Conservation (phyloP, 37 sponge, comb jelly and placozoan species). For the Axinella damicornis region DNA sequence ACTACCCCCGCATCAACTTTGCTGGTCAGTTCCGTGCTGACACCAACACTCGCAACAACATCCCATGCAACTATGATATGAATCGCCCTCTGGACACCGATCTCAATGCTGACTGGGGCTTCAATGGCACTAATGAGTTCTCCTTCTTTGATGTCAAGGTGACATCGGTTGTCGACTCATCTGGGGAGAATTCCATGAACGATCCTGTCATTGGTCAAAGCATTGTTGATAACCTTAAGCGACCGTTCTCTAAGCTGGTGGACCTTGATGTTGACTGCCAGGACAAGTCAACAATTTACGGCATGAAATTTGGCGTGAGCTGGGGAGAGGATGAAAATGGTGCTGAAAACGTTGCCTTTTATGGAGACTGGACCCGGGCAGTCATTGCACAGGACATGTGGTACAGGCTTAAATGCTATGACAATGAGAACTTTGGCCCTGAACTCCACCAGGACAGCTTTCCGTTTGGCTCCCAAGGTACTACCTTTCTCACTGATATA, state of each 20-base stretch:
- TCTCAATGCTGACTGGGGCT: too few species aligned
- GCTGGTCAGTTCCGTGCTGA: conserved; percentile 52
- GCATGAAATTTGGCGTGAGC: neutral
- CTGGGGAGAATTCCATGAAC: too few species aligned
- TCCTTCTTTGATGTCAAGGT: too few species aligned
- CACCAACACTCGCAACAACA: conserved; percentile 40
- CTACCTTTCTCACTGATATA: too few species aligned
- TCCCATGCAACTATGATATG: conserved; percentile 5
- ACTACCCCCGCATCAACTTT: conserved; percentile 36
- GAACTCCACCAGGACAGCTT: too few species aligned
- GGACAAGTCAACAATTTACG: neutral
- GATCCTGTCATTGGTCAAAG: neutral
- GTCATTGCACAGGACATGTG: conserved; percentile 1
- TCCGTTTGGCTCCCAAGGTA: too few species aligned
- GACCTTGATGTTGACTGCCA: neutral
- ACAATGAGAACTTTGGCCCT: too few species aligned
- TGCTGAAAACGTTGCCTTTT: neutral
- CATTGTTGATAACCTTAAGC: neutral
- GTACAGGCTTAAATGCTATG: too few species aligned
- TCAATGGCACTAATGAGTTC: too few species aligned
- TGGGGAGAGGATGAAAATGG: too few species aligned
- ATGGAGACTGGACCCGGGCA: conserved; percentile 4
- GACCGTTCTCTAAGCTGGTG: neutral
- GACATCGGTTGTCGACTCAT: too few species aligned
- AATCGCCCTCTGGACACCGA: too few species aligned